phyloP scores from a whole-genome alignment of 2,113 vertebrate species.

The Mastomys coucha region DNA sequence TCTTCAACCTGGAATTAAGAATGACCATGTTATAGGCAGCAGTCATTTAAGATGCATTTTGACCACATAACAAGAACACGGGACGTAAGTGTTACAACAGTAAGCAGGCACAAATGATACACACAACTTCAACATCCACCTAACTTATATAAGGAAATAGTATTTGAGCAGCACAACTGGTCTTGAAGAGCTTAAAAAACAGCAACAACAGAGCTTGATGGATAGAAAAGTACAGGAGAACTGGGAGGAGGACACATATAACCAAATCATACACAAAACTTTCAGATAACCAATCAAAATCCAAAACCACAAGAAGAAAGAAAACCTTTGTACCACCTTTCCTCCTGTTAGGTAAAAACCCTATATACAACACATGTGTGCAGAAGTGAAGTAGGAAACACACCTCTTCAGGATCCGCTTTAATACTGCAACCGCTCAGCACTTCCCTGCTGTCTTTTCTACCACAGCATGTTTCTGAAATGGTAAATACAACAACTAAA shows the following conservation, averaged over 20 bases:
- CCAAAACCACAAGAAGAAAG: background rate
- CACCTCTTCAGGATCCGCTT: constrained; percentile 74
- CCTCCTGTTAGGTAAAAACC: background rate
- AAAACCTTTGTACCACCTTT: background rate
- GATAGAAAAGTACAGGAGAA: background rate
- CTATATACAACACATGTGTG: background rate
- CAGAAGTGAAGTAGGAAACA: background rate
- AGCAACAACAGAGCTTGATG: background rate
- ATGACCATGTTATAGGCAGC: background rate
- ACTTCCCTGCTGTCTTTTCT: constrained; percentile 41
- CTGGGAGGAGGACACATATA: background rate
- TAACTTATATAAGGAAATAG: background rate
- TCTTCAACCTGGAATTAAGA: constrained; percentile 80
- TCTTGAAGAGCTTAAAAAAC: background rate
- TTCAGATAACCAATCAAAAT: background rate
- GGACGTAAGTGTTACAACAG: background rate
- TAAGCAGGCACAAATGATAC: background rate
- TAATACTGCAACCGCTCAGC: background rate
- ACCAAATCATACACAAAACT: background rate
- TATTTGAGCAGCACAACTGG: background rate
- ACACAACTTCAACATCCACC: background rate
- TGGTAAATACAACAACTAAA: constrained; percentile 48
- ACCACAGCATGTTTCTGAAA: constrained; percentile 62
- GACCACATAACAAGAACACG: background rate
- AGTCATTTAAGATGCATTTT: background rate